Evolutionary conservation across 2,888 invertebrate species (phyloP).

Genomic region (Cryptus viduatorius): DNA sequence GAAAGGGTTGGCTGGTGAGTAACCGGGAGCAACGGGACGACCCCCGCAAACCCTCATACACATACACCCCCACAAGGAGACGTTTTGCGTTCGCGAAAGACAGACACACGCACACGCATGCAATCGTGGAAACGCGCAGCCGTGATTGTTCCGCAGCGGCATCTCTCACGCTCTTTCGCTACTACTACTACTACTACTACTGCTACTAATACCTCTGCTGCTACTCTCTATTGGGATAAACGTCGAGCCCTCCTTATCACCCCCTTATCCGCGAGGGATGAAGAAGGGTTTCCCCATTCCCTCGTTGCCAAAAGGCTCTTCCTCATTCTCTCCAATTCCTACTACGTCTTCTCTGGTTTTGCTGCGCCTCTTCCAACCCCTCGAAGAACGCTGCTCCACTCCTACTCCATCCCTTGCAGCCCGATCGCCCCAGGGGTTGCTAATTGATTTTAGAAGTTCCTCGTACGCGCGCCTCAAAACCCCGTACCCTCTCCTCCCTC

Average conservation of each 20-base stretch:
- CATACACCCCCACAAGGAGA: constrained; percentile 4
- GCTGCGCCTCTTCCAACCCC: constrained; percentile 50
- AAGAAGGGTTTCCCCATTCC: constrained; percentile 53
- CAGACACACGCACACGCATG: constrained; percentile 57
- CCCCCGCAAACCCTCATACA: constrained; percentile 22
- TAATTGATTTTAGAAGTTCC: constrained; percentile 84
- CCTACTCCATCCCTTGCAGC: constrained; percentile 14
- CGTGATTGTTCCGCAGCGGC: constrained; percentile 79
- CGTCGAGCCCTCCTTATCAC: constrained; percentile 73
- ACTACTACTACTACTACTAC: not conserved
- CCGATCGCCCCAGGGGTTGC: constrained; percentile 79
- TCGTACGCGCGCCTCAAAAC: constrained; percentile 56
- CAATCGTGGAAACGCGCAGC: constrained; percentile 72
- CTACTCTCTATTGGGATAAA: constrained; percentile 74
- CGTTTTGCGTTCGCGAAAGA: constrained; percentile 20
- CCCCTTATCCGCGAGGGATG: constrained; percentile 52
- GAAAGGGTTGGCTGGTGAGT: constrained; percentile 69
- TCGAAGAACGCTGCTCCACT: constrained; percentile 73
- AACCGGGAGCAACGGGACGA: constrained; percentile 30
- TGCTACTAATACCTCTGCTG: not conserved
- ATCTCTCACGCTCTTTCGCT: constrained; percentile 63
- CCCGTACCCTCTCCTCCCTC: constrained; percentile 41
- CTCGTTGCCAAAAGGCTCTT: constrained; percentile 28
- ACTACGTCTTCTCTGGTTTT: constrained; percentile 14
- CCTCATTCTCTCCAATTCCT: constrained; percentile 47